Base-by-base conservation (phyloP, 2,888 invertebrate genomes). In the Hymenopus coronatus region DNA sequence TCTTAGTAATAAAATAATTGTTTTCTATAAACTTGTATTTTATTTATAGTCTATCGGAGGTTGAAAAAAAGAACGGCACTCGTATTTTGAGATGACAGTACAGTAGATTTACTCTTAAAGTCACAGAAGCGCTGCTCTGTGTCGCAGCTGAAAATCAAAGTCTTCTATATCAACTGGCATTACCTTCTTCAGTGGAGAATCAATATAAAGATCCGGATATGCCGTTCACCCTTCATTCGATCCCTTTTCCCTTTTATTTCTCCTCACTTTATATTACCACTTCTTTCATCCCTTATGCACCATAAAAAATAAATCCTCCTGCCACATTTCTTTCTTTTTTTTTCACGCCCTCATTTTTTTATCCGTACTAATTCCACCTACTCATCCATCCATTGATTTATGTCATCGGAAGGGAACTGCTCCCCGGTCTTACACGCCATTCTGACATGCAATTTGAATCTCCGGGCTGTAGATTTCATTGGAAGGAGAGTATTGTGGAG, bases 351-450 rank as follows among this genome's bases (percentile, higher is more conserved):
- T 70, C 54, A 20, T 70, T 20, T 70, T 40, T 86, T 86, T 81
- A 86, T 86, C 86, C 54, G 20, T 70, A 87, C 81, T 82, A 87
- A 87, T 87, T 82, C 87, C 82, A 87, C 87, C 89, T 89, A 81
- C 83, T 89, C 54, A 40, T 89, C 88, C 89, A 46, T 20, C 89
- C 89, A 89, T 89, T 89, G 89, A 89, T 89, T 89, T 89, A 89
- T 89, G 46, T 88, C 88, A 88, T 89, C 85, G 89, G 87, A 70
- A 86, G 84, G 54, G 54, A 25, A 70, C 15, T 20, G 54, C 4
- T 70, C 85, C 40, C 25, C 14, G 27, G 85, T 28, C 84, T 84
- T 84, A 28, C 28, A 33, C 84, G 28, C 84, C 54, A 70, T 70
- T 3, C 54, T 70, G 54, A 70, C 54, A 70, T 70, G 54, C 54